A percentile compares a stretch with the other conserved stretches of the same genome.
Conservation (phyloP, 2,888 invertebrate species). For the Oxyscelio sp. region DNA sequence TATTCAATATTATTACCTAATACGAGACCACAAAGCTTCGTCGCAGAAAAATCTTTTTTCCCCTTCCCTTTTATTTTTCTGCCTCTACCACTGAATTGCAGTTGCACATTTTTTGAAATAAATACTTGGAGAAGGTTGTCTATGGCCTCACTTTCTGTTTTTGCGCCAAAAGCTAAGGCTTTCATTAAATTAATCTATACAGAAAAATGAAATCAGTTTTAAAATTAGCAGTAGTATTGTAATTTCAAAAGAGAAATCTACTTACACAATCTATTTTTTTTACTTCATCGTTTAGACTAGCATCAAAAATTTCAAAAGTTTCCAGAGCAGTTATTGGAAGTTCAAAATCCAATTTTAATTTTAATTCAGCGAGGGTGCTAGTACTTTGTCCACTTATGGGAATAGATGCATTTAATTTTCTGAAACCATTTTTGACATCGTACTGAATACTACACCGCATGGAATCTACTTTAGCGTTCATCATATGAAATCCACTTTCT, state of each 20-base stretch:
- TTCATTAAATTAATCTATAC: not conserved
- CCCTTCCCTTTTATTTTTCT: constrained; percentile 21
- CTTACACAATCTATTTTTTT: constrained; percentile 19
- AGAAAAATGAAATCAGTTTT: too few species aligned
- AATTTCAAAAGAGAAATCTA: not conserved
- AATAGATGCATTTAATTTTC: not conserved
- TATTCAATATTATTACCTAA: too few species aligned
- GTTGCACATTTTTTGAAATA: constrained; percentile 1
- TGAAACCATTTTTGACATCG: not conserved
- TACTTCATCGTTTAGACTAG: not conserved
- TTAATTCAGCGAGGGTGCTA: not conserved
- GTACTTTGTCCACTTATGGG: not conserved
- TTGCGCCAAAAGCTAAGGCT: not conserved
- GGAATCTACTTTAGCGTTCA: not conserved
- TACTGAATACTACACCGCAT: not conserved
- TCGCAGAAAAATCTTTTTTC: constrained; percentile 20
- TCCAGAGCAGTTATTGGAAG: not conserved
- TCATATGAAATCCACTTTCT: not conserved
- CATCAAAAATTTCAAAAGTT: constrained; percentile 4
- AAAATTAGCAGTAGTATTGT: too few species aligned
- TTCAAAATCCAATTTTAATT: not conserved
- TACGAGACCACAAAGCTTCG: constrained; percentile 1
- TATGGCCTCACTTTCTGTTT: not conserved
- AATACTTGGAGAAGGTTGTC: not conserved
- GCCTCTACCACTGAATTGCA: constrained; percentile 19